phyloP scores from a whole-genome alignment of 2,888 invertebrate genomes.

The Scaptomyza caliginosa region DNA sequence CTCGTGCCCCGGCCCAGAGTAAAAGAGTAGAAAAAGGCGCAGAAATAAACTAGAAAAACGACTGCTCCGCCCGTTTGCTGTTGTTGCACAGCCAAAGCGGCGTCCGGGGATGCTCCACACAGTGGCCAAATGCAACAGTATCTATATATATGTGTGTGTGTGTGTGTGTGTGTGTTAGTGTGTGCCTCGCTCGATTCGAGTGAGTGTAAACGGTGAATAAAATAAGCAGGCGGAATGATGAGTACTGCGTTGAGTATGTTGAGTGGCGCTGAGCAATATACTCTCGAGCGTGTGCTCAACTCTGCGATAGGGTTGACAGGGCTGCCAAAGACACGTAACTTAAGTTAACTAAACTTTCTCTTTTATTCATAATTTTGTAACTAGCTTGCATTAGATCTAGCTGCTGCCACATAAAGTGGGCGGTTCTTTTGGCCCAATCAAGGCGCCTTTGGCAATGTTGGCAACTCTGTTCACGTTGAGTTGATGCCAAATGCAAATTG shows the following conservation, averaged over 20 bases:
- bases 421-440: not conserved
- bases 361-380: not conserved
- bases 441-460: not conserved
- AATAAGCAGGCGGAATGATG: not conserved
- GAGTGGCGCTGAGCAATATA: constrained; percentile 17
- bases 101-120: constrained; percentile 5
- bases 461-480: constrained; percentile 41
- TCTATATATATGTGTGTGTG: not conserved
- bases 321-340: not conserved
- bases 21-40: constrained; percentile 56
- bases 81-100: constrained; percentile 48
- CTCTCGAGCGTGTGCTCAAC: constrained; percentile 19
- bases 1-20: constrained; percentile 33
- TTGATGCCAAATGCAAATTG: constrained; percentile 35
- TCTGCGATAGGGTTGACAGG: constrained; percentile 36
- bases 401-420: constrained; percentile 1
- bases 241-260: constrained; percentile 11
- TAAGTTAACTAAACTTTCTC: not conserved
- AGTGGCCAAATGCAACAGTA: constrained; percentile 15
- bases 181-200: constrained; percentile 31
- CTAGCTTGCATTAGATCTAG: not conserved
- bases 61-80: constrained; percentile 76
- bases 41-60: constrained; percentile 77
- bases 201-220: constrained; percentile 32
- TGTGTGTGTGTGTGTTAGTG: constrained; percentile 6